Base-by-base conservation (phyloP, 2,797 vertebrate genomes). In the Staurois parvus region DNA sequence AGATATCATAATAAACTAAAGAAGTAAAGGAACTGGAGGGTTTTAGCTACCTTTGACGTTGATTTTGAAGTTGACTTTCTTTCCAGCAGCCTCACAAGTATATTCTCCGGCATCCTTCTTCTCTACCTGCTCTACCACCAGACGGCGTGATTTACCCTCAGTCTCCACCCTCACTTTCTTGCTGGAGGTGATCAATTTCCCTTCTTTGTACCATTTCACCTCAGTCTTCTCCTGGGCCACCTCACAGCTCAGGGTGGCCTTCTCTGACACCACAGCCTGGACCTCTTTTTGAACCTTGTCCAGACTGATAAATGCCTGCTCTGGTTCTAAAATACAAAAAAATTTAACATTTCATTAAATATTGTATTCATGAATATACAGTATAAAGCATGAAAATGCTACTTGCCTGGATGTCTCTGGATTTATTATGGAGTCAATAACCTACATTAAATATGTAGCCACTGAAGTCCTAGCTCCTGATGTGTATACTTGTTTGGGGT, bases 201-300 rank as follows among this genome's bases (percentile, higher is more conserved):
- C 93, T 1, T 96, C 96, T 84, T 95, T 96, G 88, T 92, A 91
- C 96, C 97, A 98, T 19, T 94, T 96, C 32, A 96, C 95, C 0
- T 90, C 91, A 0, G 89, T 92, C 28, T 89, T 93, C 37, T 90
- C 64, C 45, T 95, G 91, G 62, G 93, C 94, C 64, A 96, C 93
- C 85, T 96, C 95, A 5, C 96, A 96, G 94, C 90, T 95, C 45
- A 96, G 82, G 0, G 79, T 90, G 75, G 93, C 88, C 8, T 90
- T 94, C 66, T 95, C 91, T 10, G 93, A 93, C 0, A 88, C 9
- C 19, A 67, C 66, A 0, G 90, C 91, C 77, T 90, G 94, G 15
- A 96, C 90, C 4, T 95, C 94, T 66, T 40, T 95, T 87, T 91
- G 89, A 2, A 94, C 86, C 0, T 89, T 90, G 37, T 95, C 94